phyloP scores from a whole-genome alignment of 2,888 invertebrate genomes.

The Antitype chi region DNA sequence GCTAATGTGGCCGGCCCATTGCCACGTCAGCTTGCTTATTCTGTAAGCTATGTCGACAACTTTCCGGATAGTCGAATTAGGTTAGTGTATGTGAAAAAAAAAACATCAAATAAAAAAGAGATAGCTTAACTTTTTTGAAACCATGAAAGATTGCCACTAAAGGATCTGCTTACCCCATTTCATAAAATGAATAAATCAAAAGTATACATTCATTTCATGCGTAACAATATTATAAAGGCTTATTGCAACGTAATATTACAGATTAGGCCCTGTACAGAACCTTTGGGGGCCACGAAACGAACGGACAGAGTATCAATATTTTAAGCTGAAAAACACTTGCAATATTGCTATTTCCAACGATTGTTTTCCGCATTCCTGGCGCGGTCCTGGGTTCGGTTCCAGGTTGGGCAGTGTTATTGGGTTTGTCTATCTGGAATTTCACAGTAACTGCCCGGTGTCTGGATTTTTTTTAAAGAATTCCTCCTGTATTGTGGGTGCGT shows the following conservation, averaged over 20 bases:
- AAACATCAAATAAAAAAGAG: background rate
- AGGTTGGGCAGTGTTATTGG: no score
- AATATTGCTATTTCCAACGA: background rate
- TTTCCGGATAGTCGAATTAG: background rate
- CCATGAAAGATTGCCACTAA: background rate
- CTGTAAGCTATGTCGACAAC: no score
- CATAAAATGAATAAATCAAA: slow-evolving; percentile 30
- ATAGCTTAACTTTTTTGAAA: background rate
- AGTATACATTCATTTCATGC: slow-evolving; percentile 30
- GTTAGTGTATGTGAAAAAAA: background rate
- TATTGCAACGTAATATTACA: slow-evolving; percentile 54
- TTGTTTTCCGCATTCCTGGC: no score
- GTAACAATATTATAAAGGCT: slow-evolving; percentile 40
- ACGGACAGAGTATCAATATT: background rate
- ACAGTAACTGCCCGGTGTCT: no score
- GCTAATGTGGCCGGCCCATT: no score
- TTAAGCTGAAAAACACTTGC: background rate
- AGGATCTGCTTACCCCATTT: background rate
- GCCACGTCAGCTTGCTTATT: no score
- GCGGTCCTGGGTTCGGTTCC: no score
- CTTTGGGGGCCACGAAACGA: slow-evolving; percentile 38
- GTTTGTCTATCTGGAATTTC: no score
- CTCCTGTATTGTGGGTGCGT: no score
- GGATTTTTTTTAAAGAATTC: no score
- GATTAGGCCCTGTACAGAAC: slow-evolving; percentile 29